Base-by-base conservation (phyloP, 2,888 invertebrate genomes). In the Andrena bucephala region DNA sequence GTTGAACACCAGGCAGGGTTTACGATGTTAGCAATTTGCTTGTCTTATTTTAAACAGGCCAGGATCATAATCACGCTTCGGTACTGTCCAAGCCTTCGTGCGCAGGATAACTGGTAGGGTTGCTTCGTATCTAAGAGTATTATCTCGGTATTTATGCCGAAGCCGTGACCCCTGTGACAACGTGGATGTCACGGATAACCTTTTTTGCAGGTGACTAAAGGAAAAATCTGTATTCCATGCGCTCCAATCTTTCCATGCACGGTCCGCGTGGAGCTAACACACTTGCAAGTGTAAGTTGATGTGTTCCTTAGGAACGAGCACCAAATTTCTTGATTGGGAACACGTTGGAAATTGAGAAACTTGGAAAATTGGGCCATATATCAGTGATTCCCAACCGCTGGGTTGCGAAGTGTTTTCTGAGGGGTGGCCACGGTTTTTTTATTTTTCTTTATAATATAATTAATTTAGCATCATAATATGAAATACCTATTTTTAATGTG, bases 41-140 rank as follows among this genome's bases (percentile, higher is more conserved):
- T 62, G n/a, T 29, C 57, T 65, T 59, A 52, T 77, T 69, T 69
- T 10, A 65, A 69, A 27, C 71, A 16, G 57, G 48, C 20, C 69
- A 31, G 74, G 74, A 71, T 85, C 81, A 66, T 29, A 72, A 85
- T 85, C 82, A 67, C 52, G 76, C 33, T 65, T 71, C 69, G 13
- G 59, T 65, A 67, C 84, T 85, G 81, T 82, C 81, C 86, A 82
- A 81, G 84, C 80, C 68, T 77, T 86, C 88, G 83, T 84, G 86
- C 84, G 77, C 85, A 81, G 89, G 90, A 90, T 91, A 90, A 89
- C 87, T 89, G 81, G 69, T 33, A 73, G 83, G 86, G 87, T 85
- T 88, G 85, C 81, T 84, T 82, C 70, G 82, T 90, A 91, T 89
- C 91, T 89, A 72, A 76, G 89, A 89, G 87, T 89, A 90, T 89